Evolutionary conservation across 2,113 vertebrate species (phyloP).

Genomic region (Hippocampus barbouri): DNA sequence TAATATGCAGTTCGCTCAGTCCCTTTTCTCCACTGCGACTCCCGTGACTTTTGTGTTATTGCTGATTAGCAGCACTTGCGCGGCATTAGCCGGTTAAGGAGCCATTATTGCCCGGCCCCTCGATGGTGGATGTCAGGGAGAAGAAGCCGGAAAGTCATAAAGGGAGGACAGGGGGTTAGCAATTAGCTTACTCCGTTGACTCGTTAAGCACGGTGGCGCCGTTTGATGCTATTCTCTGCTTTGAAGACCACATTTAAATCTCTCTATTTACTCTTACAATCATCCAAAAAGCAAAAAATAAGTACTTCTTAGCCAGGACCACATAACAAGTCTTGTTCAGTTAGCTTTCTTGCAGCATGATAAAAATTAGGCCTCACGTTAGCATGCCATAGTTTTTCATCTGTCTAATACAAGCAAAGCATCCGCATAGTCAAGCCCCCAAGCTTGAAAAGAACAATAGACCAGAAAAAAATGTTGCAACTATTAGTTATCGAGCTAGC

Average conservation of each 20-base stretch:
- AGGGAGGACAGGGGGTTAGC: background rate
- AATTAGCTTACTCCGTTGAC: background rate
- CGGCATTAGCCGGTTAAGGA: background rate
- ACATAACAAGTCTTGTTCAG: background rate
- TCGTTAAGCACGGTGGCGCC: background rate
- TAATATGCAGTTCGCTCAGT: background rate
- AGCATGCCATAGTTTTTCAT: background rate
- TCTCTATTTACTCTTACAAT: background rate
- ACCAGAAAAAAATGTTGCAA: too few species aligned
- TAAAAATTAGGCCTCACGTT: background rate
- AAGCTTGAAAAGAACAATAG: too few species aligned
- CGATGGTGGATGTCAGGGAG: background rate
- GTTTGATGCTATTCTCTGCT: background rate
- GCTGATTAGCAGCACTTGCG: background rate
- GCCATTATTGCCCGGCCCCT: background rate
- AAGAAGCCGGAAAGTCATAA: background rate
- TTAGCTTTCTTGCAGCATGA: background rate
- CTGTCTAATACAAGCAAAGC: background rate
- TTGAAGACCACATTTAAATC: background rate
- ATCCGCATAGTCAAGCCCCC: too few species aligned
- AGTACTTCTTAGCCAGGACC: background rate
- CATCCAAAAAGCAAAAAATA: background rate
- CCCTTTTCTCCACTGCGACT: background rate
- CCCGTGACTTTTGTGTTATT: slow-evolving; percentile 1
- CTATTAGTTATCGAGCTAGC: too few species aligned